Evolutionary conservation across 1,140 invertebrate species (phyloP).

Genomic region (Latrodectus geometricus): DNA sequence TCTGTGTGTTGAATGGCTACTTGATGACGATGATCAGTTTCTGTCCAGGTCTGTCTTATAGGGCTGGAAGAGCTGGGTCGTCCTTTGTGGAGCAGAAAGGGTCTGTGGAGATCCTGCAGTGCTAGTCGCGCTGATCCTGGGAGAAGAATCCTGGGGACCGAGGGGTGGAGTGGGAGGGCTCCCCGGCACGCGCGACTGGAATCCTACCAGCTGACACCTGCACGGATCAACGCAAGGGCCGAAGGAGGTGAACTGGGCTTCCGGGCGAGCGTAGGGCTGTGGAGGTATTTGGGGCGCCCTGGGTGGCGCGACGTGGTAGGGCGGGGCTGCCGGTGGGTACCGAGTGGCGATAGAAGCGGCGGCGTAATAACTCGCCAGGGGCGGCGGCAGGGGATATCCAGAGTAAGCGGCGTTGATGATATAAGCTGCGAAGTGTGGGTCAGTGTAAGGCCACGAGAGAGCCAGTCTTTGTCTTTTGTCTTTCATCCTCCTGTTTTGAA

Average conservation of each 20-base stretch:
- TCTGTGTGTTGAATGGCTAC: too few species aligned
- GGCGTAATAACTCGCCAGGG: slow-evolving; percentile 53
- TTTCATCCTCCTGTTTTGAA: slow-evolving; percentile 99
- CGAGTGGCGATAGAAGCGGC: slow-evolving; percentile 16
- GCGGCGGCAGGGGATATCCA: slow-evolving; percentile 68
- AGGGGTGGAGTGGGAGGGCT: background rate
- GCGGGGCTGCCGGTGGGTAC: slow-evolving; percentile 10
- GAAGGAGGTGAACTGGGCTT: slow-evolving; percentile 17
- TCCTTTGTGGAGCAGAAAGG: slow-evolving; percentile 7
- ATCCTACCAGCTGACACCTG: slow-evolving; percentile 44
- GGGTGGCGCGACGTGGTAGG: background rate
- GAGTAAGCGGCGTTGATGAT: slow-evolving; percentile 87
- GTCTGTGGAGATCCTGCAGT: slow-evolving; percentile 8
- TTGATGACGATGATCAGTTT: background rate
- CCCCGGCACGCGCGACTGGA: slow-evolving; percentile 3
- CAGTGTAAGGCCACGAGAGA: slow-evolving; percentile 93
- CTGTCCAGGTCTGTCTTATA: slow-evolving; percentile 64
- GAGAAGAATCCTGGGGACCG: background rate
- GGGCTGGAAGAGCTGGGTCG: slow-evolving; percentile 64
- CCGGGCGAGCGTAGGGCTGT: background rate
- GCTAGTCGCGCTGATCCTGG: background rate
- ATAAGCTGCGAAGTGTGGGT: slow-evolving; percentile 91
- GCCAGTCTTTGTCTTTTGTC: slow-evolving; percentile 93
- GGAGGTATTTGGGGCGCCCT: background rate
- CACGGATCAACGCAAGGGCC: slow-evolving; percentile 49